Evolutionary conservation across 2,888 invertebrate species (phyloP), one percentile per base, ranked within the genome.

Genomic region (Dicranocentrus wangi): DNA sequence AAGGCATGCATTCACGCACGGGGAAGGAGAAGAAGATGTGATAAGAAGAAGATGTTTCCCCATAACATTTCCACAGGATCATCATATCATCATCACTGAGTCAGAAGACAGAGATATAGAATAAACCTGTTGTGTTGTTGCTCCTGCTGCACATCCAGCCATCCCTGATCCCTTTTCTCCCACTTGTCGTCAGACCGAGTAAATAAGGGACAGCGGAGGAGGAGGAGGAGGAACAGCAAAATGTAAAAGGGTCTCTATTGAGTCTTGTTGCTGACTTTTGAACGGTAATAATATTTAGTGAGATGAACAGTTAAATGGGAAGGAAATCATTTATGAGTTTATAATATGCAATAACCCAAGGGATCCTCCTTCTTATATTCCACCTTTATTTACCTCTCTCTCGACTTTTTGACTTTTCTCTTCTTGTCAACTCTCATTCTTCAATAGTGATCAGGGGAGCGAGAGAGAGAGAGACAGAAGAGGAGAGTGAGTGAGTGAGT

Each of bases 251-350:
- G 39, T 51, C 47, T 69, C 15, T 32, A 13, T 17, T 47, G 47
- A 47, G n/a, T 17, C 8, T n/a, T 47, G 39, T 23, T 1, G 5
- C 32, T n/a, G n/a, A n/a, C n/a, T n/a, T 23, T 63, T 23, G 47
- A 28, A 69, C 53, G 43, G 61, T 47, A 80, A 75, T 80, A 69
- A 69, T 75, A 75, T 80, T 75, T 80, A 23, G 32, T 51, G 63
- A 60, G 72, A 80, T 68, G 32, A 73, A 73, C 69, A 73, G 68
- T 75, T 68, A 80, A 69, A 80, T 80, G 72, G 80, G 80, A 73
- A 80, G 80, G 80, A 80, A 80, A 73, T 80, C 80, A 80, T 80
- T 80, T 80, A 80, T 80, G 73, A 73, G 80, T 80, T 80, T 80
- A 80, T 80, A 80, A 80, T 80, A 73, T 69, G 80, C 80, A 80